Percentiles rank a stretch among this genome's conserved stretches.
Evolutionary conservation across 2,888 invertebrate genomes (phyloP).

Genomic region (Apotomis turbidana): DNA sequence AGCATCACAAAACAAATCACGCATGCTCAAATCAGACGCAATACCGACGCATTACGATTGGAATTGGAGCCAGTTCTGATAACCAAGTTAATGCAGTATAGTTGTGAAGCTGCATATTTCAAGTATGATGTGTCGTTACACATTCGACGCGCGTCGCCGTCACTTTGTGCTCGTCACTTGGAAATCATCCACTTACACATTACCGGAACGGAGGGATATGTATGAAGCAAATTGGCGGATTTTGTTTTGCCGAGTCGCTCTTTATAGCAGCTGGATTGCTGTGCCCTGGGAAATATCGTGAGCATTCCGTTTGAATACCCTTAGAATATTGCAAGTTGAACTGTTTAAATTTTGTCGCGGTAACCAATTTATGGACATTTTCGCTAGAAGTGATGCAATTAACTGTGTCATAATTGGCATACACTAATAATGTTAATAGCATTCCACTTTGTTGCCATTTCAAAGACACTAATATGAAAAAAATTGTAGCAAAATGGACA

Average conservation of each 20-base stretch:
- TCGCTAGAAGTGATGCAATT: no score
- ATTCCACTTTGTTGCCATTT: no score
- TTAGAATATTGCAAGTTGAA: background rate
- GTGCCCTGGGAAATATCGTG: constrained; percentile 2
- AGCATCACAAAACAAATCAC: background rate
- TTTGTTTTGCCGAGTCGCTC: constrained; percentile 25
- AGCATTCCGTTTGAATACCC: background rate
- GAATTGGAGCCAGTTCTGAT: background rate
- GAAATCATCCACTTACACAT: constrained; percentile 70
- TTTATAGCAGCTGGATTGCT: constrained; percentile 24
- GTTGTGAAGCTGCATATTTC: constrained; percentile 5
- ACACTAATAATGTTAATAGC: no score
- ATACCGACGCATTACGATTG: constrained; percentile 2
- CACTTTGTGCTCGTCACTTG: constrained; percentile 55
- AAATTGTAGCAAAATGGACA: no score
- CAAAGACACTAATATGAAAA: no score
- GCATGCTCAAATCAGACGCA: background rate
- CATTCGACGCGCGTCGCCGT: constrained; percentile 65
- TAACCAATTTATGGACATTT: no score
- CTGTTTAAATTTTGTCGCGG: no score
- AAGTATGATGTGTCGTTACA: constrained; percentile 56
- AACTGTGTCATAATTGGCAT: no score
- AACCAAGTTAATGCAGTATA: background rate
- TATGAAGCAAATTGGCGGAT: constrained; percentile 24
- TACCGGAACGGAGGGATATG: constrained; percentile 44